Percentiles rank a stretch among this genome's conserved stretches.
Evolutionary conservation across 2,797 vertebrate species (phyloP).

Genomic region (Notolepis coatsorum): DNA sequence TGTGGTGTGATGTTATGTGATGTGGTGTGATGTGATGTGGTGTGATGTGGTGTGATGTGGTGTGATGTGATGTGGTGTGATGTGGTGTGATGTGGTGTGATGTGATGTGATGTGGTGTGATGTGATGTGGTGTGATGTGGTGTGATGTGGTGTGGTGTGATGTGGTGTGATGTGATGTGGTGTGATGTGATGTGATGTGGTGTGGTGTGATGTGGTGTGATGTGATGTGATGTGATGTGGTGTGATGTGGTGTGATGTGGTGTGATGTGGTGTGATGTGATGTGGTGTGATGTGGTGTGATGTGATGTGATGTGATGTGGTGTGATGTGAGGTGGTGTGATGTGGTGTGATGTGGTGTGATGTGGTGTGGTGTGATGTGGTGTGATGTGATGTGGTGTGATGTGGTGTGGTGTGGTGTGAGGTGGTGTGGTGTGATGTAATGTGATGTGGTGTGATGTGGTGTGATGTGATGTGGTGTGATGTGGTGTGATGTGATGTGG

Average conservation of each 20-base stretch:
- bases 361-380: conserved; percentile 43
- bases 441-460: conserved; percentile 44
- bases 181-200: background rate
- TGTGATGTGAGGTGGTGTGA: conserved; percentile 34
- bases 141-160: background rate
- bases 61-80: background rate
- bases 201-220: background rate
- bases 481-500: conserved; percentile 44
- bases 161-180: background rate
- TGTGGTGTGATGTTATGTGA: conserved; percentile 15
- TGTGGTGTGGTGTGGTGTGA: conserved; percentile 42
- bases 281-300: background rate
- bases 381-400: conserved; percentile 45
- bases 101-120: background rate
- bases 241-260: background rate
- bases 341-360: conserved; percentile 44
- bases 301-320: background rate
- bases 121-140: background rate
- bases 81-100: background rate
- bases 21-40: conserved; percentile 45
- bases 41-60: background rate
- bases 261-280: background rate
- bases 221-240: background rate
- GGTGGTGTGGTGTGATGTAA: conserved; percentile 45
- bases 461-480: conserved; percentile 45